Base-by-base conservation (phyloP, 2,888 invertebrate species). In the Artemia sinica region DNA sequence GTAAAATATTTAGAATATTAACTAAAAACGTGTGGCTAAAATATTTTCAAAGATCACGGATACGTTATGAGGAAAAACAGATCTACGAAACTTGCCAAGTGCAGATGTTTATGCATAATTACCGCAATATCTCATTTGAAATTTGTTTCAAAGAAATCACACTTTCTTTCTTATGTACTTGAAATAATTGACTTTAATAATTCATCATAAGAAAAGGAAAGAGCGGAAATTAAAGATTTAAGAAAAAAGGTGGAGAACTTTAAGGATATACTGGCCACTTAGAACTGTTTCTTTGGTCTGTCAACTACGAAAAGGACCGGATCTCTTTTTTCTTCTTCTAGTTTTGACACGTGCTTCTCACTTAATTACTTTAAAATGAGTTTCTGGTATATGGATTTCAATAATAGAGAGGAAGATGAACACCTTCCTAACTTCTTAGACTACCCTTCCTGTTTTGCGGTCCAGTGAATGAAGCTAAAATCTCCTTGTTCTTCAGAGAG, bases 401-500 rank as follows among this genome's bases (percentile, higher is more conserved):
- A 14, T 58, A 58, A 58, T 14, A 58, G 58, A 18, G 58, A 58
- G 58, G 58, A 58, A 58, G 58, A 58, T 58, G 58, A 14, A 58
- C 18, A 58, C 58, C 58, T 58, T 58, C 58, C 58, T 58, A n/a
- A 14, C 58, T 58, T 58, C 58, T 58, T 18, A 18, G 10, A 58
- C 58, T 14, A 18, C 58, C 58, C 58, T 58, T 58, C 58, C 58
- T n/a, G 58, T 58, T n/a, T 14, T 18, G 18, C 18, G 58, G 58
- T 58, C 58, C 58, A 18, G 58, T 18, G 58, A n/a, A 10, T 58
- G 58, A 58, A 18, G 58, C 18, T n/a, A 8, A n/a, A 58, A 58
- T 58, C 58, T 58, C 18, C 8, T 58, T 58, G 8, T 58, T 58
- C 58, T 58, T 58, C 58, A 58, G 10, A n/a, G 18, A 28, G 28